Evolutionary conservation across 2,888 invertebrate species (phyloP), one percentile per base, ranked within the genome.

Genomic region (Catocala nupta): DNA sequence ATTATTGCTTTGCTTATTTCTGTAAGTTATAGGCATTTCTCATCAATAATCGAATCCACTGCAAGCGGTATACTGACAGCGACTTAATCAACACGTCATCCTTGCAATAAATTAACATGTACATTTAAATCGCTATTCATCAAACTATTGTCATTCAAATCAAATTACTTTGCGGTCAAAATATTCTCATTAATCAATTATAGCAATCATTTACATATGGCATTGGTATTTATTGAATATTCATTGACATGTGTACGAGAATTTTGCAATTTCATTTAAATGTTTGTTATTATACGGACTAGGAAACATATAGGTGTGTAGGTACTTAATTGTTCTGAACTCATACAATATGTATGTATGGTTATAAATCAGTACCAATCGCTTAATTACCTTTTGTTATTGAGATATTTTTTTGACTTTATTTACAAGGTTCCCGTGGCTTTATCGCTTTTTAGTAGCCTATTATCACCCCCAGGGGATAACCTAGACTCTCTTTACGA

Each of bases 301-400:
- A 48, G 58, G 43, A 43, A 54, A 58, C 44, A 43, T 44, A n/a
- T n/a, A n/a, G n/a, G n/a, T n/a, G n/a, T n/a, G n/a, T n/a, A n/a
- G n/a, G n/a, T n/a, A 59, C 13, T 60, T 50, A 54, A 56, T 60
- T 65, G 56, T 53, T 50, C 39, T 42, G 13, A 34, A 50, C 12
- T 54, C 16, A 43, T 57, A 58, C 36, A 55, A 1, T 39, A 9
- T 7, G 8, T 7, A 8, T 8, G 36, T 9, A 7, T 39, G 36
- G 36, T 25, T 25, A 3, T 25, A 25, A 25, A 25, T 25, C 25
- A 25, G 25, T 25, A 25, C 25, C 25, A 3, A 25, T 25, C 4
- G 25, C 25, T 25, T 25, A 25, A 3, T 25, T 25, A 25, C 1
- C 25, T 25, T 0, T 25, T 25, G 25, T 25, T 25, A 25, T 25